A percentile compares a stretch with the other conserved stretches of the same genome.
Evolutionary conservation across 2,797 vertebrate species (phyloP).

Genomic region (Enteromius anoplus): DNA sequence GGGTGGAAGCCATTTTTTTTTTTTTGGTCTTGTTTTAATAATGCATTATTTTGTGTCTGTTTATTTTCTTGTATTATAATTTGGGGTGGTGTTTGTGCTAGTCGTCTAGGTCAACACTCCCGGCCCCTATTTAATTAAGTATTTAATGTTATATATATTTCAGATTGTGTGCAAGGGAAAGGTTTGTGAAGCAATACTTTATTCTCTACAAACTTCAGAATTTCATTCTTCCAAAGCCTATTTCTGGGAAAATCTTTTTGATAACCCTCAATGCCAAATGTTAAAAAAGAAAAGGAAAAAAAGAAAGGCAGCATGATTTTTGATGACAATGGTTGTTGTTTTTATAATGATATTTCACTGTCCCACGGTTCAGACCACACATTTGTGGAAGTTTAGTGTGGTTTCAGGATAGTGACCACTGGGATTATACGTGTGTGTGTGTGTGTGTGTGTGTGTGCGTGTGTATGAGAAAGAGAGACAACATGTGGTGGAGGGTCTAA

Average conservation of each 20-base stretch:
- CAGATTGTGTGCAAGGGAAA: slow-evolving; percentile 67
- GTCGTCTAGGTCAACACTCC: slow-evolving; percentile 57
- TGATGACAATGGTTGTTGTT: slow-evolving; percentile 65
- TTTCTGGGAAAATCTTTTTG: slow-evolving; percentile 67
- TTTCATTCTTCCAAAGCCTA: slow-evolving; percentile 79
- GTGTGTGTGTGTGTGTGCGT: slow-evolving; percentile 67
- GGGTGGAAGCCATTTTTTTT: slow-evolving; percentile 79
- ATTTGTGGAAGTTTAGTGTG: slow-evolving; percentile 65
- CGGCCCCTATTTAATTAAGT: slow-evolving; percentile 60
- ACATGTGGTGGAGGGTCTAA: slow-evolving; percentile 21
- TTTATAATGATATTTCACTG: slow-evolving; percentile 52
- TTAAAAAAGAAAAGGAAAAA: slow-evolving; percentile 41
- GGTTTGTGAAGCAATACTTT: slow-evolving; percentile 77
- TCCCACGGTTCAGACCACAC: slow-evolving; percentile 48
- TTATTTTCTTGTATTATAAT: slow-evolving; percentile 63
- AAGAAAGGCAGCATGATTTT: slow-evolving; percentile 68
- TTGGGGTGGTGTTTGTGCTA: slow-evolving; percentile 65
- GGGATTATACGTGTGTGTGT: slow-evolving; percentile 69
- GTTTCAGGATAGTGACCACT: slow-evolving; percentile 73
- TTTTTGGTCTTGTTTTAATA: slow-evolving; percentile 52
- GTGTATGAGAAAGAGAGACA: slow-evolving; percentile 51
- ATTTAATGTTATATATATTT: slow-evolving; percentile 58
- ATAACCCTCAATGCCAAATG: slow-evolving; percentile 78
- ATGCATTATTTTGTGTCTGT: slow-evolving; percentile 70
- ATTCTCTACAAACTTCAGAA: slow-evolving; percentile 71